Percentiles rank a stretch among this genome's conserved stretches.
Evolutionary conservation across 2,797 vertebrate genomes (phyloP).

Genomic region (Gila robusta): DNA sequence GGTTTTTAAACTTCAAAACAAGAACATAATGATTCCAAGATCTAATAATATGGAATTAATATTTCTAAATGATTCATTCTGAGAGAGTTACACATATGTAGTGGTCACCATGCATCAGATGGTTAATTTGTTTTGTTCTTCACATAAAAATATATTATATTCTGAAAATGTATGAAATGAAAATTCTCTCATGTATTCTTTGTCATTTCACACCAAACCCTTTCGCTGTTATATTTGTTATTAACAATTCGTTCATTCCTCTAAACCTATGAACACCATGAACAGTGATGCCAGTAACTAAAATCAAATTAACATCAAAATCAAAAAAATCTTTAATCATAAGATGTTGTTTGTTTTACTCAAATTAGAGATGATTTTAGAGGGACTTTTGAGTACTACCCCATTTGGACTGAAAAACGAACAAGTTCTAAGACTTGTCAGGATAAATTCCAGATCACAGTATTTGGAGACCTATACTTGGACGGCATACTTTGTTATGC

Average conservation of each 20-base stretch:
- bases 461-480: neutral
- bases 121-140: neutral
- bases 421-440: neutral
- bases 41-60: neutral
- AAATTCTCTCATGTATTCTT: neutral
- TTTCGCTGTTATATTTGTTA: neutral
- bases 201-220: too few species aligned
- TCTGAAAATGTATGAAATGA: neutral
- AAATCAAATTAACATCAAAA: neutral
- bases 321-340: neutral
- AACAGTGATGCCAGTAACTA: too few species aligned
- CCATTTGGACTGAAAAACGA: neutral
- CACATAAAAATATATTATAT: neutral
- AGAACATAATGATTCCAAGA: neutral
- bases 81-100: neutral
- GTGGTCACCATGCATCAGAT: neutral
- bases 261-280: neutral
- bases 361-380: neutral
- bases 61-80: neutral
- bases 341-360: neutral
- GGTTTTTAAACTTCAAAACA: neutral
- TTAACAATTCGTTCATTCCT: neutral
- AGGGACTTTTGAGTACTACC: neutral
- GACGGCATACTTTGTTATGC: constrained; percentile 12
- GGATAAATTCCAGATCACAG: neutral